Evolutionary conservation across 2,797 vertebrate species (phyloP).

Genomic region (Astyanax mexicanus): DNA sequence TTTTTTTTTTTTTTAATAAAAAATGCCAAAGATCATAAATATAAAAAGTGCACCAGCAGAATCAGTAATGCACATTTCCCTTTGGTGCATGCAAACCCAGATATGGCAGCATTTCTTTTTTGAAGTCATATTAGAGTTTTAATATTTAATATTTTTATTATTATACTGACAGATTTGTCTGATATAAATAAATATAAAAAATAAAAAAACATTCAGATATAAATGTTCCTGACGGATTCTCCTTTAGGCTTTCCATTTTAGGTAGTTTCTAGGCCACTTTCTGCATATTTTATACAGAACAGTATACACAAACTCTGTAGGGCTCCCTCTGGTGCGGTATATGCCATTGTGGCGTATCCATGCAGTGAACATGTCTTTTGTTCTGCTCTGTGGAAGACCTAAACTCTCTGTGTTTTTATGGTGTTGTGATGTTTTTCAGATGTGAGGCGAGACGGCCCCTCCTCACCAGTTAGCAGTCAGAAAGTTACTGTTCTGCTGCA

Average conservation of each 20-base stretch:
- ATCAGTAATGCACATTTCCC: background rate
- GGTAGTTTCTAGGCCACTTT: background rate
- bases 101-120: background rate
- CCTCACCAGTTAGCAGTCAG: constrained; percentile 89
- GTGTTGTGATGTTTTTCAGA: constrained; percentile 69
- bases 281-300: background rate
- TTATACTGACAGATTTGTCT: background rate
- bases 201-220: no score
- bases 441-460: constrained; percentile 83
- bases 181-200: no score
- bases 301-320: no score
- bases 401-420: background rate
- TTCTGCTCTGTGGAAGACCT: no score
- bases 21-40: background rate
- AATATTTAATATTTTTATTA: background rate
- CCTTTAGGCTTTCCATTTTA: background rate
- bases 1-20: no score
- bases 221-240: background rate
- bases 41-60: background rate
- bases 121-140: background rate
- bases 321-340: no score
- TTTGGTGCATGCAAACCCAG: background rate
- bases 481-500: constrained; percentile 93
- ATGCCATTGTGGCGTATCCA: no score
- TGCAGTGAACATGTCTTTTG: no score